Conservation (phyloP, 2,113 vertebrate species). For the Caranx melampygus region DNA sequence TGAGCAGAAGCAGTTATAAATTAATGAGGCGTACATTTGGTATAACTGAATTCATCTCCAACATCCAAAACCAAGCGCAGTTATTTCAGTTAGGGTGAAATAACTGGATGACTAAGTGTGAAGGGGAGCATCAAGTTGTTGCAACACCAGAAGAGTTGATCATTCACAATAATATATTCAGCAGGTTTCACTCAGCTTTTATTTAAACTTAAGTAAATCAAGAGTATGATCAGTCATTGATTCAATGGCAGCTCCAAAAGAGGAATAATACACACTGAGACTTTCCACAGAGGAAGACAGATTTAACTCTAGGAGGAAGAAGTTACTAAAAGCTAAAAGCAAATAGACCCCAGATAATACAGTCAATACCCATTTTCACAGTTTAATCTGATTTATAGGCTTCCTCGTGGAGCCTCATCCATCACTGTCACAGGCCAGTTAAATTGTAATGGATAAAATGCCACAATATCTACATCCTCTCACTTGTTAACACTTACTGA, state of each 20-base stretch:
- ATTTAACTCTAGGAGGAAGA: slow-evolving; percentile 34
- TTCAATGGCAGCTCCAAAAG: slow-evolving; percentile 25
- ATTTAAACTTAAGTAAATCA: slow-evolving; percentile 12
- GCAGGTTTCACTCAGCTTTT: slow-evolving; percentile 18
- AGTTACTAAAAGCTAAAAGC: slow-evolving; percentile 46
- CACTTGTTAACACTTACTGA: slow-evolving; percentile 51
- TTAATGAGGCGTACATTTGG: too few relatives aligned
- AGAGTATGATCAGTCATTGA: slow-evolving; percentile 15
- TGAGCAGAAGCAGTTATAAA: too few relatives aligned
- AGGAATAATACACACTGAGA: slow-evolving; percentile 10
- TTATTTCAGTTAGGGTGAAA: not conserved
- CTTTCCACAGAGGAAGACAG: slow-evolving; percentile 1
- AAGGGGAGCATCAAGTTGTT: not conserved
- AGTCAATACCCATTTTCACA: slow-evolving; percentile 65
- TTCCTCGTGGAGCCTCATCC: slow-evolving; percentile 55
- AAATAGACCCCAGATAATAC: slow-evolving; percentile 52
- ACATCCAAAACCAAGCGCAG: not conserved
- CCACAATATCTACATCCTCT: slow-evolving; percentile 46
- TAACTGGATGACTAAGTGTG: not conserved
- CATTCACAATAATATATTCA: slow-evolving; percentile 9
- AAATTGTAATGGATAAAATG: slow-evolving; percentile 60
- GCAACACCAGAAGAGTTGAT: not conserved
- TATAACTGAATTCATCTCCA: too few relatives aligned
- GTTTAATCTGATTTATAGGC: slow-evolving; percentile 66
- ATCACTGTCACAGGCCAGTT: slow-evolving; percentile 65